Percentiles rank a stretch among this genome's conserved stretches.
phyloP scores from a whole-genome alignment of 2,113 vertebrate genomes.

The Zapornia atra region DNA sequence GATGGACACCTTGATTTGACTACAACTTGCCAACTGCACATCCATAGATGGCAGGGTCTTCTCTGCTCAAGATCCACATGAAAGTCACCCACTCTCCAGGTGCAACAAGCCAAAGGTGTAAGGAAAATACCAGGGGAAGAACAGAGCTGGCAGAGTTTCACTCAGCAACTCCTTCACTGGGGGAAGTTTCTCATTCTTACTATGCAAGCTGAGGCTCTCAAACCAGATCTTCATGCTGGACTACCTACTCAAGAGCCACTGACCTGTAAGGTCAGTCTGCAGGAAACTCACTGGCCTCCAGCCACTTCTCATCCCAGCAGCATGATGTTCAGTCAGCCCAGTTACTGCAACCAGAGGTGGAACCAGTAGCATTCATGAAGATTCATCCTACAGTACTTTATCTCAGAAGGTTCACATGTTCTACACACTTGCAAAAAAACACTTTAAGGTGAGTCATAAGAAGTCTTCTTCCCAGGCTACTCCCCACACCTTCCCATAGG shows the following conservation, averaged over 20 bases:
- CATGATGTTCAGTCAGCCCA: background rate
- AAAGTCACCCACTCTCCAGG: background rate
- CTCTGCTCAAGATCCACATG: background rate
- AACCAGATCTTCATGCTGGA: accelerated
- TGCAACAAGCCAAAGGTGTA: background rate
- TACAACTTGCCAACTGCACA: accelerated
- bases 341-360: background rate
- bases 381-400: background rate
- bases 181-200: background rate
- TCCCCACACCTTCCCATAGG: background rate
- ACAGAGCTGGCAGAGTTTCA: background rate
- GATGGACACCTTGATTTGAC: accelerated
- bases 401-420: background rate
- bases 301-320: background rate
- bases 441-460: background rate
- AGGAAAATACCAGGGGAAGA: background rate
- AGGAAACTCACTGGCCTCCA: background rate
- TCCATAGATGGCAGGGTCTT: accelerated
- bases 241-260: background rate
- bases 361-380: background rate
- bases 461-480: background rate
- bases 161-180: background rate
- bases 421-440: background rate
- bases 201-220: background rate
- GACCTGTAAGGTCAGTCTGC: background rate